Base-by-base conservation (phyloP, 2,888 invertebrate genomes). In the Orthosia cruda region DNA sequence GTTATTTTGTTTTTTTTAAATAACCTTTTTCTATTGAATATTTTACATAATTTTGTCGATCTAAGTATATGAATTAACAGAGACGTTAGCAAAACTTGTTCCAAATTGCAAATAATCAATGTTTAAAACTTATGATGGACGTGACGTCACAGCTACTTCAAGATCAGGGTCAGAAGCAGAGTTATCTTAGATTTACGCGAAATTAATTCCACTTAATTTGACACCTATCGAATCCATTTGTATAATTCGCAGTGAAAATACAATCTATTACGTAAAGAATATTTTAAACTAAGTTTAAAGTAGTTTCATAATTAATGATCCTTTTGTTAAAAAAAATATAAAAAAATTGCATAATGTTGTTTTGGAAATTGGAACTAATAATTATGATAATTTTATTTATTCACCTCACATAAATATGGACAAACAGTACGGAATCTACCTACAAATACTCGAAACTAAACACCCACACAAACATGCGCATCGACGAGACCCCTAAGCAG, bases 81-180 rank as follows among this genome's bases (percentile, higher is more conserved):
- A 40, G 32, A 16, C 4, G 15, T 16, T 32, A 2, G 26, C 16
- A 2, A 20, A 45, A 68, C 62, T 57, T 20, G 45, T 74, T 62
- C 16, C 9, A 20, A 47, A 13, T 54, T n/a, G 26, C 23, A 52
- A 74, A 63, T 32, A 52, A n/a, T 47, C 4, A 49, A 67, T 4
- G 12, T 50, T 45, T 58, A 23, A 40, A 47, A 55, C 7, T 49
- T 58, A 12, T 59, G 18, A 15, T 54, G 45, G 12, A 69, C 15
- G 54, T 23, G 13, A 49, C 49, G 26, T 55, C 3, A 47, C 3
- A 13, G 16, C 16, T 54, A 32, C 5, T 54, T 54, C 74, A 65
- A 75, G 74, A 66, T 61, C 65, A 74, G 7, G 65, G 59, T 47
- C 52, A 58, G 45, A 72, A 45, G 18, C 20, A 64, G n/a, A 26